phyloP scores from a whole-genome alignment of 2,113 vertebrate genomes.

The Delphinus delphis region DNA sequence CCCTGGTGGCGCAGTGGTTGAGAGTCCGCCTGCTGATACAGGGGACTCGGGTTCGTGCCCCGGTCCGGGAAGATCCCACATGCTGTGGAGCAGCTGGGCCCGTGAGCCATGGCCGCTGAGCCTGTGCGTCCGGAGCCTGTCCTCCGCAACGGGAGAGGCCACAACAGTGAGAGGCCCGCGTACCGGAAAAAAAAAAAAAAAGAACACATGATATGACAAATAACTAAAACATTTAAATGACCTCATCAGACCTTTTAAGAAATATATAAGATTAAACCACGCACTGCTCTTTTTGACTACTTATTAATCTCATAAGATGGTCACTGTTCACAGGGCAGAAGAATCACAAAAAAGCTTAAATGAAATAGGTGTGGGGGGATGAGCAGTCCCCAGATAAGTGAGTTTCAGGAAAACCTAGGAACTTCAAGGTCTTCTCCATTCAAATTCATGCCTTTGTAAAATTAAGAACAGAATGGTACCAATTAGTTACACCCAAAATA shows the following conservation, averaged over 20 bases:
- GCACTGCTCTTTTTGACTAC: not conserved
- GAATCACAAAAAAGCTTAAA: not conserved
- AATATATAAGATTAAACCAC: not conserved
- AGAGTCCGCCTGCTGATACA: too few relatives aligned
- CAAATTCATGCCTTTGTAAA: not conserved
- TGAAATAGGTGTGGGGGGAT: not conserved
- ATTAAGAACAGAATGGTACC: not conserved
- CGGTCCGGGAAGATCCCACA: too few relatives aligned
- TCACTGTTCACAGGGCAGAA: not conserved
- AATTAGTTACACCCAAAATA: not conserved
- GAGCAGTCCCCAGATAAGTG: not conserved
- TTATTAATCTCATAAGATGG: not conserved
- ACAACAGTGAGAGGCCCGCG: too few relatives aligned
- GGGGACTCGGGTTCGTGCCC: too few relatives aligned
- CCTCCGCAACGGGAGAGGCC: too few relatives aligned
- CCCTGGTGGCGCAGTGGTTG: too few relatives aligned
- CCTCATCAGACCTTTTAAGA: not conserved
- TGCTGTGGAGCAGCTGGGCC: too few relatives aligned
- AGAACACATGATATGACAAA: not conserved
- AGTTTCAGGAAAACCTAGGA: not conserved
- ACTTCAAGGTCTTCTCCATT: not conserved
- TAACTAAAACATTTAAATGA: not conserved
- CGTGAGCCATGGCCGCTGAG: too few relatives aligned
- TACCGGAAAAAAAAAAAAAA: too few relatives aligned
- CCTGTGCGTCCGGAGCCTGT: too few relatives aligned